These are phyloP conservation scores for Fringilla coelebs DNA, from an alignment of 2,797 vertebrate genomes.

Conservation along the genomic window DNA sequence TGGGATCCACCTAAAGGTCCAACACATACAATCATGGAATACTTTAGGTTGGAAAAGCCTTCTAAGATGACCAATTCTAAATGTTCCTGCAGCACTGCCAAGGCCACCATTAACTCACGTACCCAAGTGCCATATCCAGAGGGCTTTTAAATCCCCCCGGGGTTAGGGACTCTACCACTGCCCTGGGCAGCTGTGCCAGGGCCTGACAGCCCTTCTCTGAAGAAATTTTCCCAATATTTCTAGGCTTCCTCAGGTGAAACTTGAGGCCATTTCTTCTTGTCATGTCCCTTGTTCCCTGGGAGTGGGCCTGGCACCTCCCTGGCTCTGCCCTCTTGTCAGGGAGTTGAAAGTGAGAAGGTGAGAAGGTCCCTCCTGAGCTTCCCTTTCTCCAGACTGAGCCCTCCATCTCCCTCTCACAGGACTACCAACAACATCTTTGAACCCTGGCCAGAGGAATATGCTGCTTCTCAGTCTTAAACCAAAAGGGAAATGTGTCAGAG, in stretches of 20 bases:
- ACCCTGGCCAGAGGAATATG: not conserved
- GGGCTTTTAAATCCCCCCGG: not conserved
- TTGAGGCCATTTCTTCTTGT: not conserved
- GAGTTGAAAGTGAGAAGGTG: not conserved
- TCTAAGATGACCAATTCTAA: not conserved
- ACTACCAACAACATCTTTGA: not conserved
- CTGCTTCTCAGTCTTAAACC: not conserved
- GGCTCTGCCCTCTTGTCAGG: not conserved
- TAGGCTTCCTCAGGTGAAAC: not conserved
- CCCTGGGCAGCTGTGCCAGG: not conserved
- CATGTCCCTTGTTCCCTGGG: not conserved
- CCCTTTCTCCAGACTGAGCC: not conserved
- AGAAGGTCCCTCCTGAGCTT: not conserved
- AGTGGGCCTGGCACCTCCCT: fast-evolving
- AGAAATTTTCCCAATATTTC: not conserved
- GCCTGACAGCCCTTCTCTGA: not conserved
- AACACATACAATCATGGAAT: not conserved
- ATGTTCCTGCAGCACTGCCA: not conserved
- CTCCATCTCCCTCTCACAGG: not conserved
- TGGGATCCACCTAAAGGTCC: not conserved
- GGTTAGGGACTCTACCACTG: not conserved
- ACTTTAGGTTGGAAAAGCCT: not conserved
- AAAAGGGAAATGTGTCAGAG: not conserved
- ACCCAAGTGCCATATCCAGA: not conserved
- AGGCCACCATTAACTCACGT: not conserved